Evolutionary conservation across 2,888 invertebrate genomes (phyloP), one percentile per base, ranked within the genome.

Genomic region (Oscheius sp.): DNA sequence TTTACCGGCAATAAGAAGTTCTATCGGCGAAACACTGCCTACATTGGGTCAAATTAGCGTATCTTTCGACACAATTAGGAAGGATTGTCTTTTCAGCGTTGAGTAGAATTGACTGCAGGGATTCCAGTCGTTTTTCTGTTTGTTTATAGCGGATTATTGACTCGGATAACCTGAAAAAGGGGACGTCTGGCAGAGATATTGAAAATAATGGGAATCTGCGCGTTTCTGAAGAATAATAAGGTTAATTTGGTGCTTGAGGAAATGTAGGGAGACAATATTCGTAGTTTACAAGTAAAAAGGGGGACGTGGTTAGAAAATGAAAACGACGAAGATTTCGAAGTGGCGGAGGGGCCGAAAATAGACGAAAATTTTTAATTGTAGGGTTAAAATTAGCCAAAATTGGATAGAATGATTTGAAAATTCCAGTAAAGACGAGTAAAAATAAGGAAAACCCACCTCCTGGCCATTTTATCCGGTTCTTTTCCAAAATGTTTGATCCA

Each of bases 401-500:
- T n/a, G n/a, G n/a, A n/a, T n/a, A n/a, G n/a, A n/a, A n/a, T n/a
- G n/a, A n/a, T n/a, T n/a, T n/a, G n/a, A n/a, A n/a, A n/a, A n/a
- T n/a, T n/a, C n/a, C n/a, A n/a, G n/a, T n/a, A n/a, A n/a, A n/a
- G n/a, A n/a, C n/a, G n/a, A n/a, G n/a, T n/a, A n/a, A n/a, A n/a
- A n/a, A n/a, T n/a, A n/a, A n/a, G n/a, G n/a, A 27, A 18, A 23
- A n/a, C 66, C 13, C 21, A 68, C 68, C 55, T 52, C 23, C 68
- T 25, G 5, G 41, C 27, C 43, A 69, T 69, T 53, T 69, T 69
- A 25, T 69, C 69, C 21, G 69, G 69, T 27, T 69, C 69, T 56
- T 56, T 69, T 23, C 69, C 69, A 18, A 69, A 69, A 56, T 69
- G 69, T 18, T 29, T 23, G 9, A 23, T 69, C 69, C 69, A 69